These are phyloP conservation scores for Stenchaetothrips biformis DNA, from an alignment of 2,888 invertebrate genomes.

Conservation along the genomic window DNA sequence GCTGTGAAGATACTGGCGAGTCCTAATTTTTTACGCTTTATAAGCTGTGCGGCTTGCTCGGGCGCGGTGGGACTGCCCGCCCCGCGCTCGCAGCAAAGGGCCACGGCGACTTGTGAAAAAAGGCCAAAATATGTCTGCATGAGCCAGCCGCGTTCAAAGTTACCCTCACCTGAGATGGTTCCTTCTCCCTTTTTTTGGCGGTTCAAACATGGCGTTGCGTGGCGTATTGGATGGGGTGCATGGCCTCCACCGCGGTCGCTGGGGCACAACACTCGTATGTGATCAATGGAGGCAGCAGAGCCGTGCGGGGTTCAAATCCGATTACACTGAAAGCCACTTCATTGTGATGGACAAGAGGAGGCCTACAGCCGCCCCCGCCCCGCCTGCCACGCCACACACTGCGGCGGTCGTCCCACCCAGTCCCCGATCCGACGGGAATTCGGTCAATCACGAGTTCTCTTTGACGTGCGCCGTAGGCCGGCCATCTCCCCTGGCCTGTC, in stretches of 20 bases:
- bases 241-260: not conserved
- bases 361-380: not conserved
- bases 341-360: constrained; percentile 17
- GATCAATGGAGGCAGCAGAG: constrained; percentile 11
- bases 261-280: not conserved
- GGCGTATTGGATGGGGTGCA: not conserved
- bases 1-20: constrained; percentile 17
- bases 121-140: not conserved
- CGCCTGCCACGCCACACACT: too few relatives aligned
- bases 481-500: too few relatives aligned
- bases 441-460: too few relatives aligned
- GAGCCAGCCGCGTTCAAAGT: not conserved
- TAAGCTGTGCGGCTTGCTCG: not conserved
- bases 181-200: too few relatives aligned
- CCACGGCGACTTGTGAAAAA: not conserved
- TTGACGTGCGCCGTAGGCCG: too few relatives aligned
- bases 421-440: too few relatives aligned
- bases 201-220: not conserved
- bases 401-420: too few relatives aligned
- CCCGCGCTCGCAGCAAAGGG: not conserved
- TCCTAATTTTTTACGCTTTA: constrained; percentile 22
- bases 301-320: constrained; percentile 7
- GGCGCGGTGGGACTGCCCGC: not conserved
- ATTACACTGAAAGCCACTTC: constrained; percentile 20
- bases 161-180: too few relatives aligned